phyloP scores from a whole-genome alignment of 1,140 invertebrate species.

The Drosophila ercepeae region DNA sequence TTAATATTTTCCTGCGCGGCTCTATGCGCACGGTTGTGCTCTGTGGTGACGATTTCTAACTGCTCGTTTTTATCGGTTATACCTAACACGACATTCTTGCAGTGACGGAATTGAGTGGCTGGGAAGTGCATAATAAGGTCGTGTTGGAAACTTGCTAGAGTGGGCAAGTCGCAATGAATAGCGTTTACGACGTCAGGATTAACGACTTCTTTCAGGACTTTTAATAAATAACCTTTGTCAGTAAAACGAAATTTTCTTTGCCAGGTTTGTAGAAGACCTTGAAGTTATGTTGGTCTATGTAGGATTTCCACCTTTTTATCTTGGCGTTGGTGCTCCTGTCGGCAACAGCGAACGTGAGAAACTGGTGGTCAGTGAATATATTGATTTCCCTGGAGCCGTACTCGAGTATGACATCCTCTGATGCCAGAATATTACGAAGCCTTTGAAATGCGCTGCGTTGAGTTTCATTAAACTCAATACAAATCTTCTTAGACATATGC shows the following conservation, averaged over 20 bases:
- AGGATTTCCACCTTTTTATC: background rate
- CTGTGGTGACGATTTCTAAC: background rate
- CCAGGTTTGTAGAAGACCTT: background rate
- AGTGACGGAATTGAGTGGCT: background rate
- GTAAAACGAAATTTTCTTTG: conserved; percentile 6
- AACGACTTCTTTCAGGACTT: too few relatives aligned
- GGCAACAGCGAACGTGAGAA: background rate
- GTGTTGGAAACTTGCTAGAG: background rate
- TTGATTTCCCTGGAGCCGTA: background rate
- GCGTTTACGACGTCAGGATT: too few relatives aligned
- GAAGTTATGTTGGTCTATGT: background rate
- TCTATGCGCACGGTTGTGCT: background rate
- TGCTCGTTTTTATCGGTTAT: background rate
- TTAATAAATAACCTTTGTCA: too few relatives aligned
- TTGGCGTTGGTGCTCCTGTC: background rate
- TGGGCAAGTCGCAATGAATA: too few relatives aligned
- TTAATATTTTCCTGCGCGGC: background rate
- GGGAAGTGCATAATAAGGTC: too few relatives aligned
- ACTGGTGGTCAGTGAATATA: background rate
- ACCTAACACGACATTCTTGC: background rate
- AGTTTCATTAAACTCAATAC: too few relatives aligned
- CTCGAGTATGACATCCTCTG: background rate
- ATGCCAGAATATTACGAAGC: background rate
- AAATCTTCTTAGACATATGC: too few relatives aligned
- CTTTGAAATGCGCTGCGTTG: too few relatives aligned